phyloP scores from a whole-genome alignment of 2,797 vertebrate species.

The Alcedo atthis region DNA sequence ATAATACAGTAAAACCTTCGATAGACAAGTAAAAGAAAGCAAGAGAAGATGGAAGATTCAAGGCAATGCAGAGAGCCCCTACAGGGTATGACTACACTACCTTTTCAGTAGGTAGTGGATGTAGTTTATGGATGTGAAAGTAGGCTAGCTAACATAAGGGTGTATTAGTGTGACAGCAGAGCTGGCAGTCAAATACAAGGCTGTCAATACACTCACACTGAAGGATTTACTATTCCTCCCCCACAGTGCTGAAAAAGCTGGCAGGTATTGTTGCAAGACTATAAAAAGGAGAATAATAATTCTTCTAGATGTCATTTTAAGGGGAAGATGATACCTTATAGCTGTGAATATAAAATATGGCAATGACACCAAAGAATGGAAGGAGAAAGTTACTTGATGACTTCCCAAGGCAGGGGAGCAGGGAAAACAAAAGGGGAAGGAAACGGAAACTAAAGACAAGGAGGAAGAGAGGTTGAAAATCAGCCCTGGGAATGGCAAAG shows the following conservation, averaged over 20 bases:
- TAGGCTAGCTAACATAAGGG: not conserved
- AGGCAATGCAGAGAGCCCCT: not conserved
- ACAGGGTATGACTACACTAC: fast-evolving
- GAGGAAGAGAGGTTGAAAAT: not conserved
- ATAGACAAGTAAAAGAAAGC: not conserved
- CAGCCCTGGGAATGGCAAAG: not conserved
- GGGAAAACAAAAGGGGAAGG: not conserved
- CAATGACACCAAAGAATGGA: not conserved
- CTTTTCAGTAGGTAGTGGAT: not conserved
- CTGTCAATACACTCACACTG: not conserved
- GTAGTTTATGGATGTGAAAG: not conserved
- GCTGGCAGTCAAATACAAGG: not conserved
- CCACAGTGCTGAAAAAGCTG: not conserved
- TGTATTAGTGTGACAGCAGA: not conserved
- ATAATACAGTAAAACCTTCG: not conserved
- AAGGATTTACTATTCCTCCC: not conserved
- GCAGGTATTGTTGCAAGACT: not conserved
- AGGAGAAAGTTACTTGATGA: not conserved
- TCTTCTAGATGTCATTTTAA: not conserved
- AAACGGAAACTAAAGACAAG: not conserved
- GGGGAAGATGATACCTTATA: not conserved
- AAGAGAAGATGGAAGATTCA: not conserved
- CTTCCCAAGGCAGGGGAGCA: not conserved
- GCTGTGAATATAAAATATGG: not conserved
- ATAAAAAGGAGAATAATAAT: not conserved